Percentiles rank a stretch among this genome's conserved stretches.
Evolutionary conservation across 2,888 invertebrate genomes (phyloP).

Genomic region (Timandra comae): DNA sequence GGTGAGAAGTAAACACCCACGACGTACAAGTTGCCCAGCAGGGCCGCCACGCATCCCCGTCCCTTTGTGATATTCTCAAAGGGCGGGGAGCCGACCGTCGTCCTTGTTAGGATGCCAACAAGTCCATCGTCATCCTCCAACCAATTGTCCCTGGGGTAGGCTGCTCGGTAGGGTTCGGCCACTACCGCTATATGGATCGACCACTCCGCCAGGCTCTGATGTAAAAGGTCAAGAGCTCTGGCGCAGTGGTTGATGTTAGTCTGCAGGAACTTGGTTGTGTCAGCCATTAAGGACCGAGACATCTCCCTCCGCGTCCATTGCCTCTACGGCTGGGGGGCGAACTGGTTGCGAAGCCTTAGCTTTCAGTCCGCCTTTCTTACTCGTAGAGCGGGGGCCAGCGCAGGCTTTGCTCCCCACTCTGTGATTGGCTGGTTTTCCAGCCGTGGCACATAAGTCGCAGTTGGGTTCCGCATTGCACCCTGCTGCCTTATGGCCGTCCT

Average conservation of each 20-base stretch:
- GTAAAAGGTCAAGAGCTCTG: slow-evolving; percentile 9
- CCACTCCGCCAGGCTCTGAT: slow-evolving; percentile 10
- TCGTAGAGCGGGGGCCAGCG: too few species aligned
- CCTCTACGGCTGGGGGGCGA: too few species aligned
- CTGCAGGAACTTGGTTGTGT: neutral
- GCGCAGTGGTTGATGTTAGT: neutral
- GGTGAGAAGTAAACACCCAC: slow-evolving; percentile 21
- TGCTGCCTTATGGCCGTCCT: slow-evolving; percentile 1
- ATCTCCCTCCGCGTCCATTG: too few species aligned
- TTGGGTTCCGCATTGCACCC: neutral
- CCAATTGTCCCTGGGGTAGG: neutral
- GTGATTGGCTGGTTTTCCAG: neutral
- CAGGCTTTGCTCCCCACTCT: slow-evolving; percentile 2
- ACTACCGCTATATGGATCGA: slow-evolving; percentile 5
- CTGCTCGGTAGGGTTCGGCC: neutral
- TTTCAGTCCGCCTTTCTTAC: too few species aligned
- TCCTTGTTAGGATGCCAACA: neutral
- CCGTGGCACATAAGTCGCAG: slow-evolving; percentile 1
- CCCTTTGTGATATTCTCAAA: slow-evolving; percentile 2
- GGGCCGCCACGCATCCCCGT: slow-evolving; percentile 10
- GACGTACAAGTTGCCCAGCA: slow-evolving; percentile 1
- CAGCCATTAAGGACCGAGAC: neutral
- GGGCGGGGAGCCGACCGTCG: slow-evolving; percentile 4
- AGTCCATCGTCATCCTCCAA: neutral
- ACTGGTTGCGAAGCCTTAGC: too few species aligned